Base-by-base conservation (phyloP, 2,888 invertebrate genomes). In the Drosophila koepferae region DNA sequence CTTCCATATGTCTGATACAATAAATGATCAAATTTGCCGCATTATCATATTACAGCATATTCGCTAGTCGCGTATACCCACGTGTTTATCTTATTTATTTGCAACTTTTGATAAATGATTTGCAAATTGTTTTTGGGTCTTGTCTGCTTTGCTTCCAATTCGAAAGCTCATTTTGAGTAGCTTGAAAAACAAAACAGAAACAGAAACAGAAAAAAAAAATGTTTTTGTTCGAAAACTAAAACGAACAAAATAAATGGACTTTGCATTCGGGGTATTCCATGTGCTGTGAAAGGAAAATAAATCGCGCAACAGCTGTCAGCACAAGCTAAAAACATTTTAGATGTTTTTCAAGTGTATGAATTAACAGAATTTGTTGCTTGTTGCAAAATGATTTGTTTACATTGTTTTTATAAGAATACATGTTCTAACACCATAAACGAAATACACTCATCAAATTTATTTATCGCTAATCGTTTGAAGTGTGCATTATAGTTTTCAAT, bases 41-140 rank as follows among this genome's bases (percentile, higher is more conserved):
- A 46, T 31, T 16, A 4, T 36, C 12, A 8, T 23, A 34, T 2
- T 43, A 56, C 44, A 72, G 67, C 55, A 28, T 18, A 72, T 53
- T 3, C 6, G 1, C 4, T 7, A 61, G 61, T 75, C 63, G 60
- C 2, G 18, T n/a, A 31, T 16, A 36, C 6, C 10, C 20, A 16
- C 20, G 28, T 51, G 36, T 43, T 64, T 72, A 73, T 55, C 58
- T 72, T 41, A 49, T 44, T 64, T 58, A 59, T 64, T 67, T 55
- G 73, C 58, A 64, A 54, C 46, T 51, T 68, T 78, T 64, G 55
- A 78, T 68, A 68, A 74, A 78, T 78, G 74, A 74, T 69, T 73
- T 78, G 78, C 76, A 64, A 64, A 73, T 73, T 51, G 38, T 44
- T 56, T 53, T 38, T 58, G 49, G 43, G 9, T 28, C 51, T 55